A percentile compares a stretch with the other conserved stretches of the same genome.
Conservation (phyloP, 2,797 vertebrate species). For the Meda fulgida region DNA sequence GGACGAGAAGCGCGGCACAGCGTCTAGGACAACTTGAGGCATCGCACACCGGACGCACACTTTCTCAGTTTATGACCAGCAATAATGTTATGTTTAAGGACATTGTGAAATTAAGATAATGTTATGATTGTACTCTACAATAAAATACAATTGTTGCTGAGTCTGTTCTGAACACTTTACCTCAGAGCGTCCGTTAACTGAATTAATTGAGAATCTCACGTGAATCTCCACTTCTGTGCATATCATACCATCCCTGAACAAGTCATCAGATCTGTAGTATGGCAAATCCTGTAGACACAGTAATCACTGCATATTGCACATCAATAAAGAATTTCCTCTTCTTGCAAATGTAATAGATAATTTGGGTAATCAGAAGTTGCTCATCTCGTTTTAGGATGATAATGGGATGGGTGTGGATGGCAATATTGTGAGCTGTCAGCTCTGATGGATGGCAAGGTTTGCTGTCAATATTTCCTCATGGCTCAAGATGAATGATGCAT, state of each 20-base stretch:
- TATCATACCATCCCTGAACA: conserved; percentile 21
- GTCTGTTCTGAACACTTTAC: too few relatives aligned
- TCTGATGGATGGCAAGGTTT: conserved; percentile 57
- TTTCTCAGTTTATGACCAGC: too few relatives aligned
- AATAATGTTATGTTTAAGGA: too few relatives aligned
- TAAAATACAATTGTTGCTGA: too few relatives aligned
- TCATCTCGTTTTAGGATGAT: conserved; percentile 25
- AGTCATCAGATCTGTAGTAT: not conserved
- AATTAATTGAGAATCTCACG: too few relatives aligned
- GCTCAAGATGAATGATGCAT: conserved; percentile 54
- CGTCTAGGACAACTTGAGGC: too few relatives aligned
- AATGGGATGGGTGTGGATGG: conserved; percentile 41
- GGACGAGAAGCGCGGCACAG: too few relatives aligned
- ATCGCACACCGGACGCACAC: too few relatives aligned
- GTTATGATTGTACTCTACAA: too few relatives aligned
- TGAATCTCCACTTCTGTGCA: not conserved
- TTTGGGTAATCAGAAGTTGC: conserved; percentile 26
- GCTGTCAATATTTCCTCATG: conserved; percentile 57
- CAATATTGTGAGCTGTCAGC: conserved; percentile 51
- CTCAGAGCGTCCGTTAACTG: too few relatives aligned
- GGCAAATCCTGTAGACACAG: conserved; percentile 17
- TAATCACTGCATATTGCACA: conserved; percentile 28
- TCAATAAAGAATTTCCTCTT: conserved; percentile 29
- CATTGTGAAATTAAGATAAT: too few relatives aligned
- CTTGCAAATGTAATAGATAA: conserved; percentile 29